These are phyloP conservation scores for Amphiduros pacificus DNA, from an alignment of 2,888 invertebrate genomes.

Conservation along the genomic window DNA sequence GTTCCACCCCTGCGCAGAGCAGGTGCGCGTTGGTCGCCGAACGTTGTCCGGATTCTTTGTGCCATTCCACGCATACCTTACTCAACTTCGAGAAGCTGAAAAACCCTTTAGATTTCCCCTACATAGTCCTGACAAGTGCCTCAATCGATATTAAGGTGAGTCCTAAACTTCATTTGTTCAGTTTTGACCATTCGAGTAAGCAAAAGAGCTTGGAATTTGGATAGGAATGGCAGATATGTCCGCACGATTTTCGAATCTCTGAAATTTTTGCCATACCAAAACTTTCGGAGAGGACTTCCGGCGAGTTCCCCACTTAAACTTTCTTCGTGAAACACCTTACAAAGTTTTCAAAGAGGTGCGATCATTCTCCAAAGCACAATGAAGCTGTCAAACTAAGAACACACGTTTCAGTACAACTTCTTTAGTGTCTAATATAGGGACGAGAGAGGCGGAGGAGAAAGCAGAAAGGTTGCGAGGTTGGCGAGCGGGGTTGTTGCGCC, in stretches of 20 bases:
- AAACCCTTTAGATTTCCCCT: background rate
- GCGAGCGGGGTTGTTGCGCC: no score
- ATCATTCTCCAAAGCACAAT: no score
- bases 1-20: conserved; percentile 48
- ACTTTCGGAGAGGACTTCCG: conserved; percentile 56
- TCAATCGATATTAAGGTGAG: conserved; percentile 66
- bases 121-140: background rate
- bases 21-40: conserved; percentile 57
- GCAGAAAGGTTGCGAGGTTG: no score
- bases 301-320: conserved; percentile 27
- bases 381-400: no score
- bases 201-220: conserved; percentile 31
- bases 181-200: conserved; percentile 23
- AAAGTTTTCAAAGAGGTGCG: conserved; percentile 3
- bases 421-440: background rate
- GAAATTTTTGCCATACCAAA: conserved; percentile 59
- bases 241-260: conserved; percentile 56
- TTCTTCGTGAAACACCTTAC: no score
- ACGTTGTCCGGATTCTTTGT: conserved; percentile 97
- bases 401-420: no score
- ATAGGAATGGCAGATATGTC: conserved; percentile 48
- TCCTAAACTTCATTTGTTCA: conserved; percentile 4
- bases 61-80: conserved; percentile 94
- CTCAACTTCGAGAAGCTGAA: conserved; percentile 18
- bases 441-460: background rate